These are phyloP conservation scores for Formica exsecta DNA, from an alignment of 1,140 invertebrate genomes.

Conservation along the genomic window DNA sequence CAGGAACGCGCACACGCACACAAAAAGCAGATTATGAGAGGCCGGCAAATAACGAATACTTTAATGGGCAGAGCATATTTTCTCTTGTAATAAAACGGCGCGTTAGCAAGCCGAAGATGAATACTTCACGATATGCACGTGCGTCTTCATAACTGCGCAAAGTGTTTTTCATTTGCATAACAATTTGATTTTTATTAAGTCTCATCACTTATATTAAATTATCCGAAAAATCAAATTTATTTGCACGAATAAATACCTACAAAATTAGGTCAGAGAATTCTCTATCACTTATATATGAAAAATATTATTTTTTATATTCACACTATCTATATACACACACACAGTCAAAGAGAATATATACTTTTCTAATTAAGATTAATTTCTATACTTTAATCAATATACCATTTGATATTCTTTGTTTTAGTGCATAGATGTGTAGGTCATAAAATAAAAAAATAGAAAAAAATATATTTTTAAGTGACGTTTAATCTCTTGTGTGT, in stretches of 20 bases:
- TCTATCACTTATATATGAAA: neutral
- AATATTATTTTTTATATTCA: neutral
- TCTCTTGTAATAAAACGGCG: constrained; percentile 68
- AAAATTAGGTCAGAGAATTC: neutral
- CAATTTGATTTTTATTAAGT: constrained; percentile 36
- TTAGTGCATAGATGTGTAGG: neutral
- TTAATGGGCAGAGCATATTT: constrained; percentile 69
- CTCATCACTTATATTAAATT: constrained; percentile 44
- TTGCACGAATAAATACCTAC: constrained; percentile 5
- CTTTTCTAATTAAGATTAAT: neutral
- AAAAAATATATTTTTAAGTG: neutral
- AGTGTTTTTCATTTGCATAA: constrained; percentile 44
- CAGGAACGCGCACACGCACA: constrained; percentile 5
- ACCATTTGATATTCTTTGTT: neutral
- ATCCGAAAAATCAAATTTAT: constrained; percentile 37
- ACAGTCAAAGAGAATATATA: neutral
- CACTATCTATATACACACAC: no score
- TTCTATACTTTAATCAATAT: neutral
- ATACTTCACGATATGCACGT: constrained; percentile 51
- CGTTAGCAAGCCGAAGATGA: constrained; percentile 58
- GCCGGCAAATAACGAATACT: constrained; percentile 33
- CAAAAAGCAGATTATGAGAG: constrained; percentile 20
- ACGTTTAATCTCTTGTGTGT: no score
- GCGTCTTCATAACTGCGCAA: constrained; percentile 33
- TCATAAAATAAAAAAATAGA: neutral